These are phyloP conservation scores for Patella vulgata DNA, from an alignment of 1,140 invertebrate species.

Conservation along the genomic window DNA sequence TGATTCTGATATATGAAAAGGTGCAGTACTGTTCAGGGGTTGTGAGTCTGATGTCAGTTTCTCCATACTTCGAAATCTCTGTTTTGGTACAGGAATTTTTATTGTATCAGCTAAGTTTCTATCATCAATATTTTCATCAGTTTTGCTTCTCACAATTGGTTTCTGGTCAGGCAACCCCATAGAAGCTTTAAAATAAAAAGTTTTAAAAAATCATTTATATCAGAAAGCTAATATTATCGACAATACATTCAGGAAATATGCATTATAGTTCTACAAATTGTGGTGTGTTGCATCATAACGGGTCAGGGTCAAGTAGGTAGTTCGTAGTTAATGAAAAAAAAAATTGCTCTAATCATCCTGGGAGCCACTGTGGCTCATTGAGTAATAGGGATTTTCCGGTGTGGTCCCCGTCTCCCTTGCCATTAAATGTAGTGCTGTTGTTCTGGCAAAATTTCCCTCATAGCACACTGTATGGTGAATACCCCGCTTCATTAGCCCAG, in stretches of 20 bases:
- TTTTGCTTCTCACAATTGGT: conserved; percentile 51
- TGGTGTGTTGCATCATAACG: not conserved
- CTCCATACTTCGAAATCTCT: conserved; percentile 33
- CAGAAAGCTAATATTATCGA: not conserved
- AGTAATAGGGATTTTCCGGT: too few species aligned
- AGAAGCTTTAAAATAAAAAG: not conserved
- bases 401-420: too few species aligned
- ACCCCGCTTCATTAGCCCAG: too few species aligned
- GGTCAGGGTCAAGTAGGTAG: too few species aligned
- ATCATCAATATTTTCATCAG: conserved; percentile 18
- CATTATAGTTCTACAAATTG: not conserved
- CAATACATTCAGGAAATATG: not conserved
- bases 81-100: conserved; percentile 24
- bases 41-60: conserved; percentile 37
- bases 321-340: not conserved
- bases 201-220: not conserved
- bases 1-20: conserved; percentile 29
- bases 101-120: conserved; percentile 20
- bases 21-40: conserved; percentile 21
- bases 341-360: too few species aligned
- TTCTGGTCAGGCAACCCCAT: conserved; percentile 16
- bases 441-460: too few species aligned
- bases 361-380: too few species aligned
- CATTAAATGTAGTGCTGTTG: too few species aligned
- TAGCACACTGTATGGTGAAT: too few species aligned